Conservation (phyloP, 2,888 invertebrate genomes). For the Lysandra coridon region DNA sequence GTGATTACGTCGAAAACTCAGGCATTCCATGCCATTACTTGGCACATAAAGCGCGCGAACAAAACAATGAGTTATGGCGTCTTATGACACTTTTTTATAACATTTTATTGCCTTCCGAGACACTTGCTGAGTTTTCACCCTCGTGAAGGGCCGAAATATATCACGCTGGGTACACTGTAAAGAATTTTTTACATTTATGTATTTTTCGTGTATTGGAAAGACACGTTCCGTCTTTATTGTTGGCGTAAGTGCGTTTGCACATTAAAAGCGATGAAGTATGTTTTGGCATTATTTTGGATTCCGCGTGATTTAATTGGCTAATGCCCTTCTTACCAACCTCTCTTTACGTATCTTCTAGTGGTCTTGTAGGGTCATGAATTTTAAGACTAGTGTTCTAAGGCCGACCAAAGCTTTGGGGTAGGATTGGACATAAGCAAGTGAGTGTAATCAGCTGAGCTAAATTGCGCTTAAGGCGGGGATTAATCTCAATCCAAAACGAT, state of each 20-base stretch:
- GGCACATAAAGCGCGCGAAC: constrained; percentile 61
- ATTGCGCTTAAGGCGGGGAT: too few species aligned
- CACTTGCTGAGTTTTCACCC: constrained; percentile 54
- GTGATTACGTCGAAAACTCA: background rate
- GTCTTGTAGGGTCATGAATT: too few species aligned
- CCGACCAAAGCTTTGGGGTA: too few species aligned
- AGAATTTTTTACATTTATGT: constrained; percentile 25
- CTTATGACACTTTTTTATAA: constrained; percentile 66
- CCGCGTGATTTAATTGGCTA: background rate
- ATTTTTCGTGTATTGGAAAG: constrained; percentile 23
- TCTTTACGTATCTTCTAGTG: too few species aligned
- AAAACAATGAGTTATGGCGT: constrained; percentile 74
- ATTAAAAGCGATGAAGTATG: constrained; percentile 15
- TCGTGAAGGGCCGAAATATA: constrained; percentile 46
- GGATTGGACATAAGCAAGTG: too few species aligned
- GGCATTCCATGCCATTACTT: constrained; percentile 59
- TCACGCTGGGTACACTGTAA: background rate
- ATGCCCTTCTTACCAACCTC: too few species aligned
- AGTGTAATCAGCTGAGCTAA: too few species aligned
- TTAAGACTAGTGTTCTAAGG: too few species aligned
- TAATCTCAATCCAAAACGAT: too few species aligned
- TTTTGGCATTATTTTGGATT: background rate
- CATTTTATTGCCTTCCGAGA: constrained; percentile 64
- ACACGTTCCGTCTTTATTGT: constrained; percentile 25
- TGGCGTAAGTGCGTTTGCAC: constrained; percentile 14